Evolutionary conservation across 2,797 vertebrate species (phyloP).

Genomic region (Cryptoprocta ferox): DNA sequence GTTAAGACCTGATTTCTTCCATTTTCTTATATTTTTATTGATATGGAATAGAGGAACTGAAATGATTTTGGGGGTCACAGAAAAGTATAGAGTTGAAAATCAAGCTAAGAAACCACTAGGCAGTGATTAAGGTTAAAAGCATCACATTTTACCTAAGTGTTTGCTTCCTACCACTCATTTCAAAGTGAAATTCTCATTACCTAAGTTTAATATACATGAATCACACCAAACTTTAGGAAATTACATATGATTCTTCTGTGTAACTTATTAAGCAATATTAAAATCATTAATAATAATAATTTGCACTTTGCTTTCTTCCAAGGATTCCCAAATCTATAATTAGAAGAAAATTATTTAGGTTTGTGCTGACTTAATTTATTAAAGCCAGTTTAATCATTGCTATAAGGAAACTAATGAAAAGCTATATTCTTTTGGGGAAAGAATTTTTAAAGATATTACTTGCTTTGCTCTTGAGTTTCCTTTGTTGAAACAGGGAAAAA

Average conservation of each 20-base stretch:
- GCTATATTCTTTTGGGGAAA: not conserved
- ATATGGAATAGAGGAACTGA: not conserved
- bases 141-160: not conserved
- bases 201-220: not conserved
- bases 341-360: not conserved
- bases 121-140: not conserved
- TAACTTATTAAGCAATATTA: not conserved
- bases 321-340: not conserved
- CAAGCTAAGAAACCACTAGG: not conserved
- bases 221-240: not conserved
- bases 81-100: not conserved
- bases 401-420: constrained; percentile 4
- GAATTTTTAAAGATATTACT: not conserved
- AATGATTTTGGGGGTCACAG: not conserved
- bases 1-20: not conserved
- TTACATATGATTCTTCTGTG: not conserved
- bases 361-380: not conserved
- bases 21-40: not conserved
- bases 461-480: not conserved
- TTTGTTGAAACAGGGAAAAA: not conserved
- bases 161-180: not conserved
- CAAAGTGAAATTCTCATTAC: constrained; percentile 7
- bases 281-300: not conserved
- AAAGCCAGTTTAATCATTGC: not conserved
- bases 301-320: not conserved